Evolutionary conservation across 2,113 vertebrate species (phyloP), one percentile per base, ranked within the genome.

Genomic region (Dryoscopus gambensis): DNA sequence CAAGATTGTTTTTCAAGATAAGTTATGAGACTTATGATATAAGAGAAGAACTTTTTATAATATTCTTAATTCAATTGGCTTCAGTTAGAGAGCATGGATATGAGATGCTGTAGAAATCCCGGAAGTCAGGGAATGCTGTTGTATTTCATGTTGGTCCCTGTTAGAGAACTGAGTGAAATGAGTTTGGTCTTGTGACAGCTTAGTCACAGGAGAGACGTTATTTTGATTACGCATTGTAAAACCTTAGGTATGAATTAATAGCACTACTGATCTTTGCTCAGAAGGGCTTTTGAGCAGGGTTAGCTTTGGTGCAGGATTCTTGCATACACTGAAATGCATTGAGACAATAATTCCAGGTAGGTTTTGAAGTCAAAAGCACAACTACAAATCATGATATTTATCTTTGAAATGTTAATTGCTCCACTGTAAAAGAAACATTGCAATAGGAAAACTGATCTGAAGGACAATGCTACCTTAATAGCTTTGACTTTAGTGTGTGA

Each of bases 171-270:
- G 22, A 81, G 35, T 74, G 75, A 85, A 90, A 56, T 67, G 22
- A 76, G 20, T 86, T 94, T 88, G 24, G 25, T 86, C 62, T 82
- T 93, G 69, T 89, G 73, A 84, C 57, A 71, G 21, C 37, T 93
- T 79, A 82, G 52, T 89, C 83, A 95, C 49, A 55, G 46, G 42
- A 82, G 65, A 70, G 27, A 40, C 46, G 10, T 55, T 70, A 37
- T 68, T 91, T 89, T 95, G 80, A 79, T 85, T 89, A 39, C 20
- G 17, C 14, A 10, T 37, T 84, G 55, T 96, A 92, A 92, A 95
- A 53, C 40, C 47, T 80, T 76, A 81, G 37, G 28, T 76, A 33
- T 78, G 76, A 86, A 82, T 83, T 86, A 52, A 70, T 75, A 91
- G 76, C 28, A 28, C 44, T 62, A 11, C 46, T 77, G 87, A 74